Conservation (phyloP, 2,797 vertebrate genomes). For the Luscinia luscinia region DNA sequence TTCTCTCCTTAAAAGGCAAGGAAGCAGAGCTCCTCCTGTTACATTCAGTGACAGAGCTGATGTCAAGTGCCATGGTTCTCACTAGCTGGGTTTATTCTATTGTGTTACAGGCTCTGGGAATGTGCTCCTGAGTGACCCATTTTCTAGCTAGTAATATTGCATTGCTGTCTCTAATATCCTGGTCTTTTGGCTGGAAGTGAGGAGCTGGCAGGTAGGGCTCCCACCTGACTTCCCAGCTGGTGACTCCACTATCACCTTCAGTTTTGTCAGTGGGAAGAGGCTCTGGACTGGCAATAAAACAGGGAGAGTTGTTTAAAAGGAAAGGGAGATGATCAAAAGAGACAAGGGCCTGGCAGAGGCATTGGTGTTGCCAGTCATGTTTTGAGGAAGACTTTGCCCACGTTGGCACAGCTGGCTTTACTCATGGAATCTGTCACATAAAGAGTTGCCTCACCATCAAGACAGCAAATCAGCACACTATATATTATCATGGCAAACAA, state of each 20-base stretch:
- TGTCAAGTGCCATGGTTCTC: not conserved
- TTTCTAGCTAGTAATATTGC: not conserved
- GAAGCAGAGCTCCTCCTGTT: not conserved
- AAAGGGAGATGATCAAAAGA: not conserved
- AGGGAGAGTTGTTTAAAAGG: not conserved
- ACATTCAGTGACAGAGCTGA: rapidly evolving
- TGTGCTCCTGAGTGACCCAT: not conserved
- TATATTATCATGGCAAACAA: not conserved
- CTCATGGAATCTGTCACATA: not conserved
- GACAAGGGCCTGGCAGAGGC: not conserved
- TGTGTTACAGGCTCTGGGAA: not conserved
- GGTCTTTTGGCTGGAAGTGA: not conserved
- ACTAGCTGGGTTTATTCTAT: not conserved
- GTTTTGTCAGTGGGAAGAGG: not conserved
- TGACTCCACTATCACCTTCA: not conserved
- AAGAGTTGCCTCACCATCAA: not conserved
- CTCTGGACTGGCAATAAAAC: not conserved
- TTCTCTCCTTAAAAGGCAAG: not conserved
- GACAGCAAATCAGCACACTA: not conserved
- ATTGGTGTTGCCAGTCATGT: not conserved
- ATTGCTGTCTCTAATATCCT: not conserved
- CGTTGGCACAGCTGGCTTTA: not conserved
- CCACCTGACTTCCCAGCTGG: not conserved
- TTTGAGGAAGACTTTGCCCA: not conserved
- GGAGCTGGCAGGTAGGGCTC: not conserved